These are phyloP conservation scores for Procambarus clarkii DNA, from an alignment of 1,140 invertebrate species.

Conservation along the genomic window DNA sequence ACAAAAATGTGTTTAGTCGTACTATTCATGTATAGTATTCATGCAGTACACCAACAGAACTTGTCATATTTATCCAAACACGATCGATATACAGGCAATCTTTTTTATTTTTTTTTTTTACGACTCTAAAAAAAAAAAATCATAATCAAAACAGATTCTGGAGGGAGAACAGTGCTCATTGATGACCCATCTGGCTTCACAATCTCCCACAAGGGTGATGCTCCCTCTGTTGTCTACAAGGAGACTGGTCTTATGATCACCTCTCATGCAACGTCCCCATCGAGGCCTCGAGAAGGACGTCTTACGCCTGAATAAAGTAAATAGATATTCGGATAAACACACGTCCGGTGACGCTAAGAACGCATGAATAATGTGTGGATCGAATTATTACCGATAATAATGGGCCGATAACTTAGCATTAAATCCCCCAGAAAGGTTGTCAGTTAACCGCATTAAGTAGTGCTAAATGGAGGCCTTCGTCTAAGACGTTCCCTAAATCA, in stretches of 20 bases:
- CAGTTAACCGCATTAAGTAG: constrained; percentile 4
- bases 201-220: not conserved
- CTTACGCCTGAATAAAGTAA: not conserved
- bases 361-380: not conserved
- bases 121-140: not conserved
- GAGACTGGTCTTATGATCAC: not conserved
- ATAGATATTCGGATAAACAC: not conserved
- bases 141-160: not conserved
- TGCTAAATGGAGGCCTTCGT: constrained; percentile 15
- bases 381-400: constrained; percentile 15
- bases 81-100: too few species aligned
- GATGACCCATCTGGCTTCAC: not conserved
- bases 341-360: not conserved
- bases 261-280: not conserved
- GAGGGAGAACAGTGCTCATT: not conserved
- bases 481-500: not conserved
- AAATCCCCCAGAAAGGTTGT: not conserved
- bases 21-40: too few species aligned
- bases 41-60: too few species aligned
- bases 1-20: too few species aligned
- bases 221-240: not conserved
- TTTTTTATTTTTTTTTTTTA: not conserved
- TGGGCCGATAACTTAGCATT: constrained; percentile 1
- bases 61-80: too few species aligned
- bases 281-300: not conserved